Conservation (phyloP, 2,888 invertebrate genomes). For the Alloplasta piceator region DNA sequence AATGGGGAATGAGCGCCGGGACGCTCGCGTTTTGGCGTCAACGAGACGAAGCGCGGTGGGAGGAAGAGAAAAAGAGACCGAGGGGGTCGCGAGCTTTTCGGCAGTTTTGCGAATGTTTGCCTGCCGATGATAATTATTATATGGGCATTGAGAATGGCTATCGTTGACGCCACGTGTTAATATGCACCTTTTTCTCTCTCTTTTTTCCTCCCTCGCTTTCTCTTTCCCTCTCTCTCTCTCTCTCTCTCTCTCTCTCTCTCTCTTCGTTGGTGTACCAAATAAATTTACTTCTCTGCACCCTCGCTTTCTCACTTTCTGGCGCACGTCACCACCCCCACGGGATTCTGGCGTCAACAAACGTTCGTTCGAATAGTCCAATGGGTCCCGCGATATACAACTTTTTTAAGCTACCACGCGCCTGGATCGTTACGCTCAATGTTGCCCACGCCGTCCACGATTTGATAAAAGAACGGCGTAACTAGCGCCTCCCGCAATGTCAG, state of each 20-base stretch:
- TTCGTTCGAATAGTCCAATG: conserved; percentile 29
- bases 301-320: conserved; percentile 8
- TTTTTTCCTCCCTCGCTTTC: conserved; percentile 31
- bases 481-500: no score
- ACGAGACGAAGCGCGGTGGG: conserved; percentile 8
- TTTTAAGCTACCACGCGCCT: not conserved
- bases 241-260: conserved; percentile 5
- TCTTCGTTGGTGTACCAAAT: conserved; percentile 70
- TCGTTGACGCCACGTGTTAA: conserved; percentile 78
- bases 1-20: conserved; percentile 55
- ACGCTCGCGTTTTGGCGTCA: conserved; percentile 42
- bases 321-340: conserved; percentile 56
- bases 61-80: not conserved
- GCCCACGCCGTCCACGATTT: no score
- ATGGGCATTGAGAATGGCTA: conserved; percentile 80
- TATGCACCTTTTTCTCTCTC: conserved; percentile 62
- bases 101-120: conserved; percentile 46
- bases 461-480: no score
- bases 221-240: conserved; percentile 10
- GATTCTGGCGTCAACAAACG: conserved; percentile 58
- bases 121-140: conserved; percentile 77
- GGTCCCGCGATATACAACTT: conserved; percentile 60
- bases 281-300: conserved; percentile 71
- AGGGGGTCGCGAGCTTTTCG: conserved; percentile 49
- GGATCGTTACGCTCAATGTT: not conserved